Evolutionary conservation across 2,113 vertebrate species (phyloP).

Genomic region (Muntiacus muntjak): DNA sequence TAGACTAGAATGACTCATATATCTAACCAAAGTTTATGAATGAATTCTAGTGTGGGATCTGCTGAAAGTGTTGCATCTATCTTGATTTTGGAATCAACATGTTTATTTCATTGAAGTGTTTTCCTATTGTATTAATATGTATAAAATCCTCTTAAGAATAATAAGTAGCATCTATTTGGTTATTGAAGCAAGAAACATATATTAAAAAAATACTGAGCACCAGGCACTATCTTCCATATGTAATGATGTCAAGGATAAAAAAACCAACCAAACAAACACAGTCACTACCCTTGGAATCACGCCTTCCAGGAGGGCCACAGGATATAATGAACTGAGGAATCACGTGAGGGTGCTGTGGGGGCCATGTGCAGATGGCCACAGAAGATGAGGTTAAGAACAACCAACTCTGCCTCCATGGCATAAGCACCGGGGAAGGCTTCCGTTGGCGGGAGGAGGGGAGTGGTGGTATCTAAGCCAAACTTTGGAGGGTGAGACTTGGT

Average conservation of each 20-base stretch:
- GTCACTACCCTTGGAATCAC: not conserved
- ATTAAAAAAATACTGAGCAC: not conserved
- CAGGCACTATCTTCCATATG: not conserved
- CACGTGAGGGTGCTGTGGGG: not conserved
- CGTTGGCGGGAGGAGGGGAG: not conserved
- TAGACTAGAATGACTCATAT: constrained; percentile 40
- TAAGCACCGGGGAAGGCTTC: not conserved
- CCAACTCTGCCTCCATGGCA: not conserved
- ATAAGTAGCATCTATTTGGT: not conserved
- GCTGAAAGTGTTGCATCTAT: not conserved
- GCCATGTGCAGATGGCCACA: not conserved
- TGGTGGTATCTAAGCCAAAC: not conserved
- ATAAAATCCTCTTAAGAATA: not conserved
- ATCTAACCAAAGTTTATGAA: constrained; percentile 63
- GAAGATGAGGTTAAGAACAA: too few species aligned
- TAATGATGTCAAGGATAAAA: not conserved
- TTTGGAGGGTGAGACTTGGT: not conserved
- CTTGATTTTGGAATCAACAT: not conserved
- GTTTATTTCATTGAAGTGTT: not conserved
- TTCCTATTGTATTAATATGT: not conserved
- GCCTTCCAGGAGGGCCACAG: not conserved
- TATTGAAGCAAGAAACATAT: not conserved
- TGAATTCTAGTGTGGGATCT: not conserved
- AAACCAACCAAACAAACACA: not conserved
- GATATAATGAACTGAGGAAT: not conserved